Evolutionary conservation across 2,888 invertebrate genomes (phyloP), one percentile per base, ranked within the genome.

Genomic region (Cecidostiba fungosa): DNA sequence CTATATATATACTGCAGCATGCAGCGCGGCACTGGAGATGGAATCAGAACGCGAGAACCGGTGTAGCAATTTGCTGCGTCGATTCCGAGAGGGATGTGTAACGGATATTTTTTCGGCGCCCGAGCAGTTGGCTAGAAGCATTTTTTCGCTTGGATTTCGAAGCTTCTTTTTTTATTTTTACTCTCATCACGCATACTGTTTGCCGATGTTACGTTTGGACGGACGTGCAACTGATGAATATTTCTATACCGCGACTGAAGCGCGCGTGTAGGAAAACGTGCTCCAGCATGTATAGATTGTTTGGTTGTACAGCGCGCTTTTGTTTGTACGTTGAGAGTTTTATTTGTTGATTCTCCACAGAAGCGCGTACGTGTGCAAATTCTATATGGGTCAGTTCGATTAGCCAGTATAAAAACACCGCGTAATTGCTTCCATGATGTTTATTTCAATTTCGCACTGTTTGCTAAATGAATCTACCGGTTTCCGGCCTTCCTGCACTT

Each of bases 341-440:
- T 66, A 12, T 77, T 77, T 77, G 62, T 77, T 77, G 59, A 77
- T 77, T 77, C 39, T 36, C 59, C 32, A 12, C n/a, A 59, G 23
- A 36, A 39, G 39, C n/a, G 39, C 23, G 29, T n/a, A n/a, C n/a
- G n/a, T 16, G 36, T 4, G 12, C 59, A 36, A 26, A 23, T 62
- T 23, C 26, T 39, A 39, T 29, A 16, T 50, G 50, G 36, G 36
- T 23, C 73, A 14, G 50, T 6, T 66, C 26, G 14, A 26, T 77
- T 43, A 26, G 59, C 23, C 39, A 66, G n/a, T 77, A 66, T n/a
- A 62, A 39, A 29, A 26, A 8, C 23, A 29, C 8, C 14, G 66
- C 43, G 23, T 77, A 62, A 59, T 77, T 62, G 39, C 16, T 32
- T 23, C 16, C 14, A 50, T 1, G 50, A 50, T 1, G 50, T 16